phyloP scores from a whole-genome alignment of 2,888 invertebrate species.

The Nymphalis c-album region DNA sequence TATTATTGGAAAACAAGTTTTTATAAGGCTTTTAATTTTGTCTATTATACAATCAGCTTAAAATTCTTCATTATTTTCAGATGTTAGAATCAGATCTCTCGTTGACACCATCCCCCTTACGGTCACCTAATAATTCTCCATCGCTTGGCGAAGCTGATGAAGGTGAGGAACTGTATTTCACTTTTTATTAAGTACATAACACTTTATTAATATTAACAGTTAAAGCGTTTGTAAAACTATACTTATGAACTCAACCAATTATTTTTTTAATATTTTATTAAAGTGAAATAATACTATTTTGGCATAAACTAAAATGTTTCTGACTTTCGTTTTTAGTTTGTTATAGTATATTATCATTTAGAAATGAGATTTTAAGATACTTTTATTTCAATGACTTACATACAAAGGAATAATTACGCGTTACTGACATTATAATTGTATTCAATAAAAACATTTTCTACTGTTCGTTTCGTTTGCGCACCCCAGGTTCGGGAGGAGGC shows the following conservation, averaged over 20 bases:
- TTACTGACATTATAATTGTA: too few relatives aligned
- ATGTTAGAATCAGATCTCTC: slow-evolving; percentile 66
- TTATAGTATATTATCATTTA: background rate
- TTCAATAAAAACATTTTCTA: background rate
- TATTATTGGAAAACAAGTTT: background rate
- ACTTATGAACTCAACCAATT: too few relatives aligned
- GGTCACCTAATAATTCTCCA: slow-evolving; percentile 69
- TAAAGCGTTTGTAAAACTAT: too few relatives aligned
- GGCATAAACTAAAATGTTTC: background rate
- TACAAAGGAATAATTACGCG: too few relatives aligned
- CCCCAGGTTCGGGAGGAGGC: slow-evolving; percentile 44
- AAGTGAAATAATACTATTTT: too few relatives aligned
- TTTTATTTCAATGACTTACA: too few relatives aligned
- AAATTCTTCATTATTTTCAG: slow-evolving; percentile 29
- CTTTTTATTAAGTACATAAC: too few relatives aligned
- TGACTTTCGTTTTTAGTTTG: background rate
- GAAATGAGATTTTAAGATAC: too few relatives aligned
- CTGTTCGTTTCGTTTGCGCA: background rate
- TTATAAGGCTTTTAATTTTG: background rate
- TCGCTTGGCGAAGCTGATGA: slow-evolving; percentile 77
- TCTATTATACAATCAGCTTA: too few relatives aligned
- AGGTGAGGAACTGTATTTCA: slow-evolving; percentile 47
- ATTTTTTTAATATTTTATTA: too few relatives aligned
- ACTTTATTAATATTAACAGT: too few relatives aligned
- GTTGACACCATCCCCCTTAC: slow-evolving; percentile 68